Evolutionary conservation across 2,113 vertebrate genomes (phyloP), one percentile per base, ranked within the genome.

Genomic region (Phrynosoma blainvillii): DNA sequence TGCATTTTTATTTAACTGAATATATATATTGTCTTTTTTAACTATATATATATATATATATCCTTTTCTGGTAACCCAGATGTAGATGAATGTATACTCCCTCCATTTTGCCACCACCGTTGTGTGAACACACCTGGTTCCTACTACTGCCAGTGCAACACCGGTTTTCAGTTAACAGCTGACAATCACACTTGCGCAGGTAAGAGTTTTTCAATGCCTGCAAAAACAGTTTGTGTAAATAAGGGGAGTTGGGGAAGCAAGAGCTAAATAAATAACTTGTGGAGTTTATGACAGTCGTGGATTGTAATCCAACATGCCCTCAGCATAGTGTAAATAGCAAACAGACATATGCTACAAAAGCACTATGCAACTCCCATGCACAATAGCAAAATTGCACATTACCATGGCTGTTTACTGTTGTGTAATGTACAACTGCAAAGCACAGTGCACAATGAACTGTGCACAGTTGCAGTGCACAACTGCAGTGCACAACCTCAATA

Each of bases 151-250:
- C 98, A 99, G 91, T 99, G 99, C 97, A 99, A 98, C 66, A 87
- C 94, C 3, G 99, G 99, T 70, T 98, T 98, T 96, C 98, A 98
- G 94, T 90, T 99, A 92, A 97, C 98, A 36, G 96, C 97, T 94
- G 99, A 99, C 97, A 99, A 99, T 95, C 98, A 98, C 96, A 98
- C 98, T 88, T 99, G 99, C 4, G 96, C 98, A 87, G 99, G 99
- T 99, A 97, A 98, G 98, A 95, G 65, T 30, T 59, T 4, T 84
- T 78, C 68, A 2, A 32, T 56, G 71, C 18, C 12, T 12, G 80
- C 52, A 70, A 54, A 52, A 5, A 70, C 20, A 20, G 42, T 27
- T 70, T 16, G n/a, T 1, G 21, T 66, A 27, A 4, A 65, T 66
- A n/a, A 14, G 12, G 30, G 30, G 59, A 62, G 13, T 14, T 12